Evolutionary conservation across 2,888 invertebrate genomes (phyloP), one percentile per base, ranked within the genome.

Genomic region (Andrena minutula): DNA sequence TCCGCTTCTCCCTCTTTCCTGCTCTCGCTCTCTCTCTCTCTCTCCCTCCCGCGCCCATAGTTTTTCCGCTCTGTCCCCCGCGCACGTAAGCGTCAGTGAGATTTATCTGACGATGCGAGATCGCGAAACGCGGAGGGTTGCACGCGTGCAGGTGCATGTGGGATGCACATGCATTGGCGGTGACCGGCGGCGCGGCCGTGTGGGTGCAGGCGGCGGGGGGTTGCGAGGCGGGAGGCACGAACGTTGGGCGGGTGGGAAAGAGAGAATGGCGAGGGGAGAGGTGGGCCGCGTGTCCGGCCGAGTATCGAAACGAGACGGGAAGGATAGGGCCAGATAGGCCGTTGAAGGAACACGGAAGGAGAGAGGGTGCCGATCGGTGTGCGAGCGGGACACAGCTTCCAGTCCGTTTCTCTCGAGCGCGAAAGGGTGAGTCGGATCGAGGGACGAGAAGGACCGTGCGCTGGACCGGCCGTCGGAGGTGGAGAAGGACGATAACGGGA

Each of bases 91-190:
- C 92, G 90, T 90, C 91, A 87, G 88, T 79, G 91, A 92, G 92
- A 93, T 93, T 93, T 93, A 93, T 93, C 92, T 90, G 90, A 83
- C 92, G 90, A 91, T 92, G 91, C 89, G 90, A 91, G 90, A 92
- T 91, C 90, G 88, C 85, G 89, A 90, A 91, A 90, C 88, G 83
- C 88, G 10, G 84, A 86, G 89, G 88, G 84, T 47, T 82, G 87
- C 85, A 82, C 78, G 84, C 83, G 84, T 82, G 84, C 86, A 86
- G 82, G 86, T 85, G 86, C 84, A 84, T 82, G 82, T 84, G 84
- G 56, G 63, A 77, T 79, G 81, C 81, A 87, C 80, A 88, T 78
- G 81, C 83, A 82, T 47, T 65, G 56, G 60, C 72, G 82, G 73
- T 75, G 76, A 82, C 84, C 75, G 64, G 51, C 28, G n/a, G 4